Percentiles rank a stretch among this genome's conserved stretches.
phyloP scores from a whole-genome alignment of 2,113 vertebrate species.

The Peromyscus leucopus region DNA sequence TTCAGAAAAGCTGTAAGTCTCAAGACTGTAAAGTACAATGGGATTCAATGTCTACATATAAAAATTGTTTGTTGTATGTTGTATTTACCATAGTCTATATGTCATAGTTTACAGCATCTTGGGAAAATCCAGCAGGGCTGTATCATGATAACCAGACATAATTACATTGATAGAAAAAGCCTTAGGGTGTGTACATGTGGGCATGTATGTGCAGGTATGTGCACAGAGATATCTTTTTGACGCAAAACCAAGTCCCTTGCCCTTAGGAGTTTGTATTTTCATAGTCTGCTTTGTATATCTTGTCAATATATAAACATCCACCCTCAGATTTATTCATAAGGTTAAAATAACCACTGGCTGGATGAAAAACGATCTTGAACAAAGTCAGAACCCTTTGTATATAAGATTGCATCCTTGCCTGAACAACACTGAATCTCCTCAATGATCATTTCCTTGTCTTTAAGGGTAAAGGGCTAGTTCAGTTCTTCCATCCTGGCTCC shows the following conservation, averaged over 20 bases:
- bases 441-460: neutral
- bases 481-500: neutral
- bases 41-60: constrained; percentile 7
- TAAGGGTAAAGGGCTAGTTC: neutral
- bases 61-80: neutral
- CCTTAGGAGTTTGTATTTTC: neutral
- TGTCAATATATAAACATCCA: neutral
- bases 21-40: neutral
- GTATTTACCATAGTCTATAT: neutral
- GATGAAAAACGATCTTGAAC: constrained; percentile 1
- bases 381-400: neutral
- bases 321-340: constrained; percentile 1
- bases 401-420: neutral
- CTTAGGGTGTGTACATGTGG: neutral
- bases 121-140: neutral
- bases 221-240: neutral
- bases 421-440: neutral
- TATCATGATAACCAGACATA: neutral
- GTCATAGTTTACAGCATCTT: neutral
- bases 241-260: neutral
- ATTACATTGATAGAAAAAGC: neutral
- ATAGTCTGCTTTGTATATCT: neutral
- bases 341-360: neutral
- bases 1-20: neutral
- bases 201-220: neutral